Conservation (phyloP, 2,113 vertebrate genomes). For the Motacilla tschutschensis region DNA sequence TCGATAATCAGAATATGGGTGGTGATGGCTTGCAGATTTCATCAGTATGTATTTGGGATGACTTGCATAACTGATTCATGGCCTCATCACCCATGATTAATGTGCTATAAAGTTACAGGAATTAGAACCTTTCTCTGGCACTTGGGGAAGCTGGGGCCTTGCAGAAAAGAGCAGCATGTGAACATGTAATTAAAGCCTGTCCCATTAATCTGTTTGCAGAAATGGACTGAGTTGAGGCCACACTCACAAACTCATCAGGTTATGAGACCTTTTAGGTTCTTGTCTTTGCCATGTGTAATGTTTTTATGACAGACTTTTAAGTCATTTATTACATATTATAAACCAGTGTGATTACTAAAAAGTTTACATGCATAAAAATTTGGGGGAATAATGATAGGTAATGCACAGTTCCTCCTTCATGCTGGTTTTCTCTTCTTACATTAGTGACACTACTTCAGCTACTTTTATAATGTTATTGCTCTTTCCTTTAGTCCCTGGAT, state of each 20-base stretch:
- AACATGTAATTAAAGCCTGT: neutral
- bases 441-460: neutral
- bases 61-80: slow-evolving; percentile 5
- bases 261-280: neutral
- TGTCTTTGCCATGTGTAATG: neutral
- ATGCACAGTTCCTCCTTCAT: neutral
- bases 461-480: neutral
- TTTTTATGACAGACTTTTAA: neutral
- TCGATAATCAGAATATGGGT: neutral
- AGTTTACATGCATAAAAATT: neutral
- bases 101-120: slow-evolving; percentile 24
- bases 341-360: neutral
- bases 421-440: neutral
- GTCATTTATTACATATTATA: neutral
- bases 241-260: neutral
- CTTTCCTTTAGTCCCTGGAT: neutral
- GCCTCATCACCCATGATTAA: slow-evolving; percentile 33
- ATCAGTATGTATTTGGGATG: slow-evolving; percentile 1
- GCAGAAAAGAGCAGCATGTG: neutral
- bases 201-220: neutral
- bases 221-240: neutral
- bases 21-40: neutral
- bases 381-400: neutral
- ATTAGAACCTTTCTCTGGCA: neutral
- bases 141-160: neutral